phyloP scores from a whole-genome alignment of 1,140 invertebrate species.

The Anthonomus grandis region DNA sequence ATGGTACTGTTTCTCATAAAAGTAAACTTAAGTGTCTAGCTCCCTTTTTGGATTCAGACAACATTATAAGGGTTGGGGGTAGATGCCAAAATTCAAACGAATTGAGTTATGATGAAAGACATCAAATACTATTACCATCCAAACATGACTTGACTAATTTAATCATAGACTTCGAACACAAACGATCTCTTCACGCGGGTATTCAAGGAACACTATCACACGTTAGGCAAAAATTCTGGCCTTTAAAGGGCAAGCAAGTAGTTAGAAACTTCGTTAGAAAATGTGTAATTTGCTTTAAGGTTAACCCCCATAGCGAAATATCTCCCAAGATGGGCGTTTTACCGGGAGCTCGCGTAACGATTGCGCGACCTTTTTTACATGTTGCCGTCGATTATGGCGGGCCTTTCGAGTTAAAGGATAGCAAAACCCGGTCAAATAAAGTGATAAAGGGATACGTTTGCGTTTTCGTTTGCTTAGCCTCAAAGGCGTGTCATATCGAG shows the following conservation, averaged over 20 bases:
- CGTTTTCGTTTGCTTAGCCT: slow-evolving; percentile 21
- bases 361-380: slow-evolving; percentile 39
- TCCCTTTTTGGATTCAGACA: too few species aligned
- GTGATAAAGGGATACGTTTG: slow-evolving; percentile 15
- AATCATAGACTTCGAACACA: not conserved
- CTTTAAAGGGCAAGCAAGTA: slow-evolving; percentile 23
- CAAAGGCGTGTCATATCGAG: slow-evolving; percentile 14
- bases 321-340: slow-evolving; percentile 44
- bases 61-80: too few species aligned
- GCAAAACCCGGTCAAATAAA: slow-evolving; percentile 2
- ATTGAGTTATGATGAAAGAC: too few species aligned
- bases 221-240: not conserved
- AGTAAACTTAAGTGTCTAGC: too few species aligned
- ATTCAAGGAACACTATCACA: not conserved
- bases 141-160: not conserved
- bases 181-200: not conserved
- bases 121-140: not conserved
- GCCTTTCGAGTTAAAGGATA: slow-evolving; percentile 18
- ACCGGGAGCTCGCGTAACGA: slow-evolving; percentile 34
- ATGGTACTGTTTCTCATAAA: too few species aligned
- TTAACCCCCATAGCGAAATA: slow-evolving; percentile 15
- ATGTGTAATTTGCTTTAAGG: slow-evolving; percentile 32
- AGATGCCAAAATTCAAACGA: too few species aligned
- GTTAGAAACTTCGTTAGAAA: slow-evolving; percentile 30
- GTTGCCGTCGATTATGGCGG: slow-evolving; percentile 29